Base-by-base conservation (phyloP, 2,888 invertebrate species). In the Chalcis sispes region DNA sequence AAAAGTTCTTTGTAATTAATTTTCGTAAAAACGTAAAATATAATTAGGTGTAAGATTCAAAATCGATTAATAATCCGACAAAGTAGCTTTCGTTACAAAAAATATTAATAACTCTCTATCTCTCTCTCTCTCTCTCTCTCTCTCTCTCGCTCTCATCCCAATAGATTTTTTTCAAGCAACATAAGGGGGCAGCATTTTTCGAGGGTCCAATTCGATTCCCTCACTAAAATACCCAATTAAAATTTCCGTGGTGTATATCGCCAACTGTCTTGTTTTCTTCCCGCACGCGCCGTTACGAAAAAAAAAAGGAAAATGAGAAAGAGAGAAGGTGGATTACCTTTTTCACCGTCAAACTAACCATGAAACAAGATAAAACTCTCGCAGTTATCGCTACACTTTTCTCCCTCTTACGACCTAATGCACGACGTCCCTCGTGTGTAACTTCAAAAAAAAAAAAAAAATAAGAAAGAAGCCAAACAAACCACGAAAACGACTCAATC, bases 351-450 rank as follows among this genome's bases (percentile, higher is more conserved):
- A 40, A 70, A 75, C 70, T 42, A 71, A 50, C 59, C 71, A 20
- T 71, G 75, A 71, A 72, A 75, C 66, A 36, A 71, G 75, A 72
- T 75, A 71, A 71, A 75, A 18, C 46, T 52, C 62, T 48, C 46
- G 36, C 15, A 7, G 25, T 23, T 75, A 70, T 74, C 72, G 72
- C 10, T 50, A 36, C 18, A 25, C 56, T 42, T n/a, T n/a, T n/a
- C n/a, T n/a, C n/a, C n/a, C n/a, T n/a, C n/a, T n/a, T n/a, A n/a
- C 42, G n/a, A 8, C n/a, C 32, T 32, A 25, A 1, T 40, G n/a
- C 13, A 23, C 25, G 36, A 29, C 50, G 4, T 20, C 50, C 50
- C 50, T 20, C 32, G n/a, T 3, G 36, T 13, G 5, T n/a, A 10
- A 18, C 32, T 20, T 20, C 15, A 42, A 40, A 62, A 58, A 29